phyloP scores from a whole-genome alignment of 2,888 invertebrate genomes.

The Sipha maydis region DNA sequence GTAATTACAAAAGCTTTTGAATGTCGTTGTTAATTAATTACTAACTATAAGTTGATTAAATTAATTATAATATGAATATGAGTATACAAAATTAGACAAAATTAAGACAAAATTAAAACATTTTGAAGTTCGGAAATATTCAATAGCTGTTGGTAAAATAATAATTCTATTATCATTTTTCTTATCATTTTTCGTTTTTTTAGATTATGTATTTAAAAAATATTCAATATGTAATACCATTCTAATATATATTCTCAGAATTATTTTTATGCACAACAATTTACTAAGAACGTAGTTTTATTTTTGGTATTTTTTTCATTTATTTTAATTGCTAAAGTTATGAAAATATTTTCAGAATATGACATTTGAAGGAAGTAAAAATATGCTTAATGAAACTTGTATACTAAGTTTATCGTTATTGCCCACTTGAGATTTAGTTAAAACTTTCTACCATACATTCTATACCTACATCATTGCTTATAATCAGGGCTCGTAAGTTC shows the following conservation, averaged over 20 bases:
- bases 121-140: too few relatives aligned
- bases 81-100: too few relatives aligned
- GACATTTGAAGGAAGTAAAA: neutral
- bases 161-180: too few relatives aligned
- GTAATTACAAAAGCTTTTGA: neutral
- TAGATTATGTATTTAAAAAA: too few relatives aligned
- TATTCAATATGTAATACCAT: too few relatives aligned
- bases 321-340: neutral
- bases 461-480: neutral
- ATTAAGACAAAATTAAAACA: too few relatives aligned
- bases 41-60: neutral
- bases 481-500: too few relatives aligned
- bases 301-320: neutral
- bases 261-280: neutral
- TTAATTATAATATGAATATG: neutral
- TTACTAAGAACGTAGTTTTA: neutral
- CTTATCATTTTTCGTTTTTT: too few relatives aligned
- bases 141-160: too few relatives aligned
- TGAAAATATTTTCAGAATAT: neutral
- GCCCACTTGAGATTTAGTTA: slow-evolving; percentile 1
- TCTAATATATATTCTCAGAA: too few relatives aligned
- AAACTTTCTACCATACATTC: slow-evolving; percentile 11
- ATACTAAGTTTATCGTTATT: neutral
- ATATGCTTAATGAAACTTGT: slow-evolving; percentile 1
- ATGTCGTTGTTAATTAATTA: neutral